Conservation (phyloP, 1,140 invertebrate genomes). For the Brachionus manjavacas region DNA sequence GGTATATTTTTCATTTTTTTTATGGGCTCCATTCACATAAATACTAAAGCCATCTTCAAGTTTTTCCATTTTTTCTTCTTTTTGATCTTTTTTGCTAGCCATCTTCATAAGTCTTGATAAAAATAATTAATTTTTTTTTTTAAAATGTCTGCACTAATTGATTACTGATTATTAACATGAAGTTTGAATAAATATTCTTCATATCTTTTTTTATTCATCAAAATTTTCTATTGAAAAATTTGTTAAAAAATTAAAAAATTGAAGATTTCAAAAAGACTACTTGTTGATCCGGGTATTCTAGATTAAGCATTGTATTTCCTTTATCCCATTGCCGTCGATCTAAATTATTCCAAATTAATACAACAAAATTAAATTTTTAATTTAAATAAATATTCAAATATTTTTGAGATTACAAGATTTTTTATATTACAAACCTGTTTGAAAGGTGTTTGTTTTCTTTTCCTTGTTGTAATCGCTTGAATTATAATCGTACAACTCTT, state of each 20-base stretch:
- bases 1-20: slow-evolving; percentile 14
- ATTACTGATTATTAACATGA: slow-evolving; percentile 16
- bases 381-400: background rate
- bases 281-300: background rate
- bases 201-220: slow-evolving; percentile 20
- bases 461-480: background rate
- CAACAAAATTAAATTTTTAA: background rate
- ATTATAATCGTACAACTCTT: background rate
- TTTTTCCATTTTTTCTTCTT: slow-evolving; percentile 35
- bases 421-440: background rate
- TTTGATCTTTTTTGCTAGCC: slow-evolving; percentile 8
- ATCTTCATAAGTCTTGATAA: background rate
- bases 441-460: background rate
- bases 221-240: slow-evolving; percentile 15
- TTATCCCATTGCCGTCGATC: slow-evolving; percentile 20
- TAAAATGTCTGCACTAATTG: background rate
- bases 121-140: background rate
- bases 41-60: slow-evolving; percentile 25
- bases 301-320: background rate
- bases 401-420: background rate
- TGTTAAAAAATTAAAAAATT: background rate
- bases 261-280: background rate
- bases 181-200: slow-evolving; percentile 40
- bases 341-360: background rate
- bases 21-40: slow-evolving; percentile 24